These are phyloP conservation scores for Phocoena sinus DNA, from an alignment of 2,113 vertebrate genomes.

Conservation along the genomic window DNA sequence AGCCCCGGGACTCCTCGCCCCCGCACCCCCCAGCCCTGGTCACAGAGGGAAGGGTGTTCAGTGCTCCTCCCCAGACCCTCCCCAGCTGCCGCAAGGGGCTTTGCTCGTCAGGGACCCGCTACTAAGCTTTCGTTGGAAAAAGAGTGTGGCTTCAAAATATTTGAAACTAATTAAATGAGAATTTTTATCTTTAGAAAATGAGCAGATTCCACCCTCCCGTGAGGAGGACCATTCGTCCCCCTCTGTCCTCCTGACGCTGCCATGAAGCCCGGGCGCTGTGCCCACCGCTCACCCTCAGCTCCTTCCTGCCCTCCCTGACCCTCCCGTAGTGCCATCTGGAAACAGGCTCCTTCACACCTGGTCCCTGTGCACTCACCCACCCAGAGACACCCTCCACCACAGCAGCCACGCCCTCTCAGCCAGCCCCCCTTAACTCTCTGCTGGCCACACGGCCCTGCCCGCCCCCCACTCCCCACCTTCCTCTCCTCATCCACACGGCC, in stretches of 20 bases:
- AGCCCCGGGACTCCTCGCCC: background rate
- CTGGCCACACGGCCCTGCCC: background rate
- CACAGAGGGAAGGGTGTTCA: too few relatives aligned
- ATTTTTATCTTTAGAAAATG: background rate
- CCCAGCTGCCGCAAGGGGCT: background rate
- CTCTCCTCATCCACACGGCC: background rate
- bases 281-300: too few relatives aligned
- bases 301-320: too few relatives aligned
- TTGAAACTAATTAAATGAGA: background rate
- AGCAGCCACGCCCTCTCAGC: background rate
- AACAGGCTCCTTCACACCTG: background rate
- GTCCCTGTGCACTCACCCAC: background rate
- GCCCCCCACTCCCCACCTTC: accelerated
- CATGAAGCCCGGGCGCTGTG: accelerated
- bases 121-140: background rate
- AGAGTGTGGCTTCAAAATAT: background rate
- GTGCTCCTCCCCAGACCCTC: background rate
- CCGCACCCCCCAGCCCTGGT: too few relatives aligned
- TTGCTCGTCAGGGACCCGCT: background rate
- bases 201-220: background rate
- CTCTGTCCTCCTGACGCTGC: background rate
- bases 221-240: background rate
- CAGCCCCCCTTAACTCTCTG: background rate
- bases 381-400: background rate
- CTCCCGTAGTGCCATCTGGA: background rate